These are phyloP conservation scores for Coremacera marginata DNA, from an alignment of 2,888 invertebrate species.

Conservation along the genomic window DNA sequence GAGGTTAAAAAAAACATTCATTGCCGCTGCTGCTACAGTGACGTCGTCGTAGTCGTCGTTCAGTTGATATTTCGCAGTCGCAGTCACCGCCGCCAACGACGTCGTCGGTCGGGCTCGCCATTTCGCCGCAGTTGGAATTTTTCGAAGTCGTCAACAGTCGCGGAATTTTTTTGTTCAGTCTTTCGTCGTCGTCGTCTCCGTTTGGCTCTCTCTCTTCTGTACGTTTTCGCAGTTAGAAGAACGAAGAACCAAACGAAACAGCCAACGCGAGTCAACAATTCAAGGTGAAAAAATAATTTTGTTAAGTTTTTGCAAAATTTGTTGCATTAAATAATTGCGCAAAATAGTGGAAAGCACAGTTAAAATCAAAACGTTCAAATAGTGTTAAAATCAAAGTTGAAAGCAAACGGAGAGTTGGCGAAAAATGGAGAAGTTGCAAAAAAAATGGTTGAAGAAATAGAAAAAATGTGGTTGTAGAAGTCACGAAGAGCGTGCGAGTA, in stretches of 20 bases:
- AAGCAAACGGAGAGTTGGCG: not conserved
- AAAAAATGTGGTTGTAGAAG: constrained; percentile 25
- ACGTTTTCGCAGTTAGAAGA: constrained; percentile 48
- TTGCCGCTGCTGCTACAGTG: constrained; percentile 2
- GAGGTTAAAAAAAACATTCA: constrained; percentile 30
- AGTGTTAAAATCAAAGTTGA: not conserved
- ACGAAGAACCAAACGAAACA: constrained; percentile 44
- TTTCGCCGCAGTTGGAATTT: constrained; percentile 40
- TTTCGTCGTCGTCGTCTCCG: not conserved
- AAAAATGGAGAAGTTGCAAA: not conserved
- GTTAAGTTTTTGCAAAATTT: constrained; percentile 27
- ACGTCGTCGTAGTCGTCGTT: constrained; percentile 7
- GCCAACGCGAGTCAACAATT: constrained; percentile 49
- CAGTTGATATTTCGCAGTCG: constrained; percentile 7
- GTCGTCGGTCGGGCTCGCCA: constrained; percentile 24
- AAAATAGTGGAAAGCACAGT: constrained; percentile 5
- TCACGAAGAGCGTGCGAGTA: constrained; percentile 12
- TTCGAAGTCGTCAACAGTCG: constrained; percentile 32
- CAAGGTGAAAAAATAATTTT: constrained; percentile 47
- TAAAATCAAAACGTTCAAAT: not conserved
- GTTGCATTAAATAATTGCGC: constrained; percentile 14
- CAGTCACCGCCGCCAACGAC: not conserved
- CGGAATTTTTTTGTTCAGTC: constrained; percentile 15
- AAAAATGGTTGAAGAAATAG: constrained; percentile 12
- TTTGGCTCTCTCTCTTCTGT: constrained; percentile 5